Percentiles rank a stretch among this genome's conserved stretches.
Conservation (phyloP, 2,888 invertebrate genomes). For the Subacronicta megacephala region DNA sequence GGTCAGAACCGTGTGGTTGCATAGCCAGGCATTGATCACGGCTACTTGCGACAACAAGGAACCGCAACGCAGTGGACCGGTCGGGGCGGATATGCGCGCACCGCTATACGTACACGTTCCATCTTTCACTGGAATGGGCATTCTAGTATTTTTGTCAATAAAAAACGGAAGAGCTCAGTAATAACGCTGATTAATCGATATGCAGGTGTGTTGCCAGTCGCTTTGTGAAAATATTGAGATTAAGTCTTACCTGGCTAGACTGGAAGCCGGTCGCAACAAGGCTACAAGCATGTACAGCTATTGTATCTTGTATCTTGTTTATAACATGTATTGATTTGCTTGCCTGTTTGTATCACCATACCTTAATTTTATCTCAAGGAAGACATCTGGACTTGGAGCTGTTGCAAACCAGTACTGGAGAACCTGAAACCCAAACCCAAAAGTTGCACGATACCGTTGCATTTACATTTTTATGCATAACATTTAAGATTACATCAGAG, state of each 20-base stretch:
- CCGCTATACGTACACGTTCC: constrained; percentile 41
- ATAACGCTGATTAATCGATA: no score
- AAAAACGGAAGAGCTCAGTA: no score
- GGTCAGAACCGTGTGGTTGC: constrained; percentile 1
- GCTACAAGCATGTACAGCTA: no score
- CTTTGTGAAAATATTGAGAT: no score
- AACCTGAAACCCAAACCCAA: constrained; percentile 3
- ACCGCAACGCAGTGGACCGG: constrained; percentile 50
- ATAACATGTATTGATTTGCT: no score
- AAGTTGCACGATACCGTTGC: constrained; percentile 18
- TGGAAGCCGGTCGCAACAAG: no score
- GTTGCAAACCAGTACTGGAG: background rate
- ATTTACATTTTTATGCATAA: constrained; percentile 9
- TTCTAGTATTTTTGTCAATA: constrained; percentile 19
- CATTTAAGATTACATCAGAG: constrained; percentile 9
- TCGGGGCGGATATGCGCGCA: constrained; percentile 50
- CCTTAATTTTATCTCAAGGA: background rate
- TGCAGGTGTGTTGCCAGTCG: background rate
- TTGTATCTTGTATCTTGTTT: no score
- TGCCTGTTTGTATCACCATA: no score
- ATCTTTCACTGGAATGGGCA: constrained; percentile 36
- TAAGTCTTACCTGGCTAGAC: no score
- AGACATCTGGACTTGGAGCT: background rate
- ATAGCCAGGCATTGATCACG: constrained; percentile 12
- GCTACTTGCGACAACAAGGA: constrained; percentile 43